Conservation (phyloP, 1,140 invertebrate species). For the Melanaphis sacchari region DNA sequence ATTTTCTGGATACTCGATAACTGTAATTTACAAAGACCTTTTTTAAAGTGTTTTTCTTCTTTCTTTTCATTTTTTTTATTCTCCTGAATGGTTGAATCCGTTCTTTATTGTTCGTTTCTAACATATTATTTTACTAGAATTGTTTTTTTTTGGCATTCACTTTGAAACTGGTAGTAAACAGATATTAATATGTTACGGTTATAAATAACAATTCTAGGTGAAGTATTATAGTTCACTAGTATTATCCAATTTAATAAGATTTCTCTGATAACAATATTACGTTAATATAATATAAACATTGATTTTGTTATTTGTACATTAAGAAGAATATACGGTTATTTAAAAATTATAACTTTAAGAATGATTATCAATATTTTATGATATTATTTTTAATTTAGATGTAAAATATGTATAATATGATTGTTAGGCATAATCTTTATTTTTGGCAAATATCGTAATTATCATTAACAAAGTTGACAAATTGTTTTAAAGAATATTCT, state of each 20-base stretch:
- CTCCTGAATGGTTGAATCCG: not conserved
- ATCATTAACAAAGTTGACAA: not conserved
- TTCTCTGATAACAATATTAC: not conserved
- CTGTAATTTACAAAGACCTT: not conserved
- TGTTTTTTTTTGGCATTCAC: not conserved
- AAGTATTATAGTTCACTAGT: too few relatives aligned
- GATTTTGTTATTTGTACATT: not conserved
- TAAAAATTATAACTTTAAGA: not conserved
- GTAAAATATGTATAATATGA: not conserved
- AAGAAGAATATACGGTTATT: not conserved
- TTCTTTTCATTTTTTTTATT: not conserved
- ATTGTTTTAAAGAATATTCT: not conserved
- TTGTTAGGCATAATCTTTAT: not conserved
- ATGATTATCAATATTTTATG: not conserved
- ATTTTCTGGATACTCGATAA: not conserved
- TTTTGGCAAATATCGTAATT: not conserved
- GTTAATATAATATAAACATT: not conserved
- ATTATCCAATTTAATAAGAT: not conserved
- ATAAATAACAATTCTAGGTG: not conserved
- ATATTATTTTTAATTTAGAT: not conserved
- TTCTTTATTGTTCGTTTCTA: not conserved
- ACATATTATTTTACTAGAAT: conserved; percentile 32
- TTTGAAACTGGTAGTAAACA: not conserved
- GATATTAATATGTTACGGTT: conserved; percentile 5
- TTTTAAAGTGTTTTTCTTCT: not conserved